Evolutionary conservation across 2,888 invertebrate genomes (phyloP).

Genomic region (Hesperia comma): DNA sequence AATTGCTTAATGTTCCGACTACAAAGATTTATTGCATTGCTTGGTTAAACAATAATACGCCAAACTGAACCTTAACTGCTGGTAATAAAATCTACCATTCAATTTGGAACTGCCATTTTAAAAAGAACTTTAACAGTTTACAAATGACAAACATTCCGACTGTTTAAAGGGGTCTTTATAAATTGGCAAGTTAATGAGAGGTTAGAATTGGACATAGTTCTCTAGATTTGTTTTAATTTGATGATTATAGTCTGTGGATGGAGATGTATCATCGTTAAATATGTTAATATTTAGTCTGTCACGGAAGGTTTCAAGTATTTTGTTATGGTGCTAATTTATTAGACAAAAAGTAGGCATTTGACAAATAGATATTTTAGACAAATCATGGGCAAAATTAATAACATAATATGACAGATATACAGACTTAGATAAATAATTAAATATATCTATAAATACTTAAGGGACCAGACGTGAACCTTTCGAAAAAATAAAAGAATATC

Average conservation of each 20-base stretch:
- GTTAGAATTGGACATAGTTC: slow-evolving; percentile 34
- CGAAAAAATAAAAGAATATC: no score
- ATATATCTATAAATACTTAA: no score
- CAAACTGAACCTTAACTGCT: slow-evolving; percentile 38
- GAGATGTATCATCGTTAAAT: slow-evolving; percentile 31
- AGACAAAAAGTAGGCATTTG: no score
- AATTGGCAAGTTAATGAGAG: slow-evolving; percentile 27
- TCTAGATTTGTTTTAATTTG: slow-evolving; percentile 32
- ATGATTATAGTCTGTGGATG: slow-evolving; percentile 28
- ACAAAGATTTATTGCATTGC: slow-evolving; percentile 44
- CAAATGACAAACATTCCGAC: background rate
- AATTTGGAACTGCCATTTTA: slow-evolving; percentile 24
- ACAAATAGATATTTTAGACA: no score
- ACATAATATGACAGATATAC: no score
- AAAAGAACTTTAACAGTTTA: slow-evolving; percentile 19
- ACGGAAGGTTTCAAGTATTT: slow-evolving; percentile 11
- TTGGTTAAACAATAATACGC: slow-evolving; percentile 9
- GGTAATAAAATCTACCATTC: slow-evolving; percentile 29
- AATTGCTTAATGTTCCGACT: slow-evolving; percentile 33
- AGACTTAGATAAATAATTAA: no score
- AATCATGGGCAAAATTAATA: no score
- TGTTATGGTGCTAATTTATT: background rate
- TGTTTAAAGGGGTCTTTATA: slow-evolving; percentile 5
- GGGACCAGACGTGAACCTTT: no score
- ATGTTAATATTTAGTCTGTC: slow-evolving; percentile 29